These are phyloP conservation scores for Avahi laniger DNA, from an alignment of 2,797 vertebrate genomes.

Conservation along the genomic window DNA sequence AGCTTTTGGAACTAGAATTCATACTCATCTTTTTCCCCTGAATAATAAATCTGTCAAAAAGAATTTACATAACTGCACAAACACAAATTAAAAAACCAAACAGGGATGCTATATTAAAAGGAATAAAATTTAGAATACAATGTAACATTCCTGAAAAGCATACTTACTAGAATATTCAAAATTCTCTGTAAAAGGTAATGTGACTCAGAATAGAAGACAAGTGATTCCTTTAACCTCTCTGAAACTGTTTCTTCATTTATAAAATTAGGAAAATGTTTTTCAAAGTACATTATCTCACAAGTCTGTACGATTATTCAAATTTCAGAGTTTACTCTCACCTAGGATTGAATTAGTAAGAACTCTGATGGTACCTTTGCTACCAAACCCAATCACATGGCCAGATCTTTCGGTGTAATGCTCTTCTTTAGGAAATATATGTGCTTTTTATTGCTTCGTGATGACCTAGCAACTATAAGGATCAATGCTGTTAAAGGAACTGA, in stretches of 20 bases:
- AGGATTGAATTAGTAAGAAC: neutral
- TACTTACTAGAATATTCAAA: neutral
- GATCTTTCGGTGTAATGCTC: neutral
- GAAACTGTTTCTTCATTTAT: neutral
- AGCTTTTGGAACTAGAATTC: constrained; percentile 19
- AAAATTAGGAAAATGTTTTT: constrained; percentile 6
- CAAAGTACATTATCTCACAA: neutral
- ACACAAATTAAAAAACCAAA: constrained; percentile 29
- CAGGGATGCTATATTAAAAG: constrained; percentile 1
- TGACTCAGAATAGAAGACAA: neutral
- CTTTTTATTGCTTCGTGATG: neutral
- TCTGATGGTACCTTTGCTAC: neutral
- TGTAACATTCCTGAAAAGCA: neutral
- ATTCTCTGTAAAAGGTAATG: neutral
- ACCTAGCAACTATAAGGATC: neutral
- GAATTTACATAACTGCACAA: constrained; percentile 44
- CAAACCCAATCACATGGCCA: neutral
- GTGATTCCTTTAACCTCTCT: neutral
- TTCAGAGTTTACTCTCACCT: neutral
- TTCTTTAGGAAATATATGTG: neutral
- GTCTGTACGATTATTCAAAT: neutral
- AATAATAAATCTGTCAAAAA: constrained; percentile 42
- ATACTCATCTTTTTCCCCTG: constrained; percentile 28
- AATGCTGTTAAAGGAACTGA: neutral
- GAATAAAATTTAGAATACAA: constrained; percentile 40